Conservation (phyloP, 2,797 vertebrate species). For the Myotis vivesi region DNA sequence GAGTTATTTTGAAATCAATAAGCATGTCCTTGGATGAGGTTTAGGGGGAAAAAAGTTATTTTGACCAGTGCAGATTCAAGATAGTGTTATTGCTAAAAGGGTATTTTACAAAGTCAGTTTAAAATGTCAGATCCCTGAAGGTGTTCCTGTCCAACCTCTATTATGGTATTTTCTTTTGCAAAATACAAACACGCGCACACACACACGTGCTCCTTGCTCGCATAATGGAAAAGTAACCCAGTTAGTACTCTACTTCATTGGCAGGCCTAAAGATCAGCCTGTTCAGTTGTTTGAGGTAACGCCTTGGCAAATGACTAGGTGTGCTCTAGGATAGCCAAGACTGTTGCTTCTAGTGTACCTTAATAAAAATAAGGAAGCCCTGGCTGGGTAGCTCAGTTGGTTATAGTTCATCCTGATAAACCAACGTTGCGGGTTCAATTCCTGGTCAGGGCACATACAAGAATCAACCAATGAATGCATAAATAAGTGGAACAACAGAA, state of each 20-base stretch:
- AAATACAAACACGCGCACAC: background rate
- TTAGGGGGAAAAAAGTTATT: background rate
- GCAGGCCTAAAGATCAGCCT: background rate
- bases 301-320: background rate
- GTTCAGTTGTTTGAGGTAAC: background rate
- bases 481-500: background rate
- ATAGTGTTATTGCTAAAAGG: background rate
- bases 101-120: background rate
- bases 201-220: background rate
- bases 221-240: background rate
- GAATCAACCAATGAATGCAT: background rate
- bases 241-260: background rate
- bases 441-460: background rate
- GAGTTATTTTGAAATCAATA: constrained; percentile 8
- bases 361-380: background rate
- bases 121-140: background rate
- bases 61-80: background rate
- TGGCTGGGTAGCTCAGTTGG: background rate
- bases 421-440: background rate
- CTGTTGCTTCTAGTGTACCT: constrained; percentile 3
- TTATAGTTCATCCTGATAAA: background rate
- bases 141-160: background rate
- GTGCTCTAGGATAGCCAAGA: background rate
- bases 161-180: background rate
- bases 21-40: background rate